Percentiles rank a stretch among this genome's conserved stretches.
These are phyloP conservation scores for Hirudinaria manillensis DNA, from an alignment of 2,888 invertebrate genomes.

Conservation along the genomic window DNA sequence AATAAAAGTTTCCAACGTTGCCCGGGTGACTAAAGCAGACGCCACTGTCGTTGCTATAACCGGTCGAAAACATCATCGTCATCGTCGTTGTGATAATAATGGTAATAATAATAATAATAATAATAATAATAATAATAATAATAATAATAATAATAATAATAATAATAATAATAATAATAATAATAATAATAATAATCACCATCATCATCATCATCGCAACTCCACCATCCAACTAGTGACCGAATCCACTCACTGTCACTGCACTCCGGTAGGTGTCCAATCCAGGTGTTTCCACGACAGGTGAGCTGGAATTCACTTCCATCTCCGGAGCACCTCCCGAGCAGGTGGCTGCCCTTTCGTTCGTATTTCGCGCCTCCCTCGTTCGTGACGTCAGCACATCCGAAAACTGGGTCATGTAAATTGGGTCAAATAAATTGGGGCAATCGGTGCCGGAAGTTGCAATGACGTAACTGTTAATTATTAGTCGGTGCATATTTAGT, in stretches of 20 bases:
- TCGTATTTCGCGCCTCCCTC: background rate
- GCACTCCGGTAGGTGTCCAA: background rate
- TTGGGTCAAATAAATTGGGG: background rate
- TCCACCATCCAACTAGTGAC: background rate
- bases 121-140: background rate
- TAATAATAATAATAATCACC: too few species aligned
- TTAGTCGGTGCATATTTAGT: too few species aligned
- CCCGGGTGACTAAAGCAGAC: too few species aligned
- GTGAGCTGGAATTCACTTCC: background rate
- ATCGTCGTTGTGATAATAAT: background rate
- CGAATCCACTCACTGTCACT: background rate
- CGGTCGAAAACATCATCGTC: constrained; percentile 7
- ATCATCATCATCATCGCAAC: background rate
- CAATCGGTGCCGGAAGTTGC: too few species aligned
- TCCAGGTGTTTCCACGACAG: background rate
- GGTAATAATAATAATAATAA: background rate
- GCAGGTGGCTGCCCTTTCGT: background rate
- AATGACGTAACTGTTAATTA: too few species aligned
- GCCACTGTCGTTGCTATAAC: too few species aligned
- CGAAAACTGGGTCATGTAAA: background rate
- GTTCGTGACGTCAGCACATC: background rate
- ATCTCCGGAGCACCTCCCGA: background rate
- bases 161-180: background rate
- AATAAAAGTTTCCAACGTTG: background rate
- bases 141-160: background rate